Evolutionary conservation across 2,888 invertebrate genomes (phyloP).

Genomic region (Altica lythri): DNA sequence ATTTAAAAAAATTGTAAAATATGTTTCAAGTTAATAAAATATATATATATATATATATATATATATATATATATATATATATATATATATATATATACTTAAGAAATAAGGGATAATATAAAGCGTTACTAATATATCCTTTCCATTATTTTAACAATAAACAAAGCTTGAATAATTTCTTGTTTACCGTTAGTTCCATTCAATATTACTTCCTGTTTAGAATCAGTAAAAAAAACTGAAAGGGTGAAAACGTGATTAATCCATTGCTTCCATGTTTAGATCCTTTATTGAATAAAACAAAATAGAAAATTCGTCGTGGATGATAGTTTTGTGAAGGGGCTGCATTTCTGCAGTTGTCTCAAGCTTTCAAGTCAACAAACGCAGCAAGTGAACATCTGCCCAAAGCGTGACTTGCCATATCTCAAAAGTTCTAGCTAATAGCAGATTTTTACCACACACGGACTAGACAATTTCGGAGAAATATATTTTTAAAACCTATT

Average conservation of each 20-base stretch:
- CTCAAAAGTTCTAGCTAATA: conserved; percentile 37
- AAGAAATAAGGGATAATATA: no score
- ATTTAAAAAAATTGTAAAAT: no score
- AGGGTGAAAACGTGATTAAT: conserved; percentile 38
- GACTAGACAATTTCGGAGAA: no score
- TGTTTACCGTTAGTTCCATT: conserved; percentile 10
- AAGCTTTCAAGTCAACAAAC: conserved; percentile 47
- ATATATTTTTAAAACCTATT: no score
- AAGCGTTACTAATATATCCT: no score
- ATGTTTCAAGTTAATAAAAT: no score
- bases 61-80: no score
- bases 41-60: no score
- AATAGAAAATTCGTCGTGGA: conserved; percentile 36
- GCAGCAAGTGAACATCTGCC: conserved; percentile 51
- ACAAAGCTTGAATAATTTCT: no score
- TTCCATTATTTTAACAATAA: no score
- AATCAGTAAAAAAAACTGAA: conserved; percentile 15
- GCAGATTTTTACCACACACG: conserved; percentile 40
- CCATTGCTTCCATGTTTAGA: conserved; percentile 41
- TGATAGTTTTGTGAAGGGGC: conserved; percentile 14
- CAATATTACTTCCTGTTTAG: conserved; percentile 21
- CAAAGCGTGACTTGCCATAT: conserved; percentile 54
- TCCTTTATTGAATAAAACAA: conserved; percentile 35
- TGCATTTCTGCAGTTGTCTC: conserved; percentile 46
- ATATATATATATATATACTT: no score